These are phyloP conservation scores for Notolepis coatsorum DNA, from an alignment of 2,797 vertebrate species.

Conservation along the genomic window DNA sequence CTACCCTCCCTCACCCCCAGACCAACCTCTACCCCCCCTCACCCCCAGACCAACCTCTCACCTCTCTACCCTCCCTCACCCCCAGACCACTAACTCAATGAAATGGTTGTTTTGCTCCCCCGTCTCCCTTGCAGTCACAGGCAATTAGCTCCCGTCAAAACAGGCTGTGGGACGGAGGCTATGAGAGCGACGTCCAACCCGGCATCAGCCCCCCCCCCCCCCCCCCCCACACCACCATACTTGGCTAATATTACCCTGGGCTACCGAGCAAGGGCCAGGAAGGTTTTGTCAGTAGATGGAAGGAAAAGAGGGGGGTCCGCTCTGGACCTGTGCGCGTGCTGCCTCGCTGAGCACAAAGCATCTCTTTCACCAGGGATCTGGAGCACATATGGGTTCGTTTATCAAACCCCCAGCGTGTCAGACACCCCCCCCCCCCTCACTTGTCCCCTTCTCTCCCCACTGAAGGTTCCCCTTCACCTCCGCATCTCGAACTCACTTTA, in stretches of 20 bases:
- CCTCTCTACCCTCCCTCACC: constrained; percentile 5
- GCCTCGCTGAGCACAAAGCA: constrained; percentile 78
- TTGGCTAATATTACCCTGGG: constrained; percentile 69
- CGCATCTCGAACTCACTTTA: constrained; percentile 51
- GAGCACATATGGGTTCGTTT: constrained; percentile 81
- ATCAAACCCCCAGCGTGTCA: constrained; percentile 60
- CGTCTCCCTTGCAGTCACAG: constrained; percentile 71
- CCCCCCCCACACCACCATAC: constrained; percentile 8
- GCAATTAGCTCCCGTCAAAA: constrained; percentile 77
- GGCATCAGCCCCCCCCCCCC: constrained; percentile 23
- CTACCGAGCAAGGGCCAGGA: constrained; percentile 53
- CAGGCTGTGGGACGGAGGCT: constrained; percentile 54
- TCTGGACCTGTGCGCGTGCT: constrained; percentile 61
- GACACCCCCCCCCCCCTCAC: constrained; percentile 1
- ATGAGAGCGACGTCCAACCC: constrained; percentile 44
- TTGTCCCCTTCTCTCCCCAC: constrained; percentile 30
- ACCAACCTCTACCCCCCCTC: no score
- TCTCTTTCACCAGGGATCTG: constrained; percentile 79
- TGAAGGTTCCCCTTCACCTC: constrained; percentile 60
- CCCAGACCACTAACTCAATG: constrained; percentile 51
- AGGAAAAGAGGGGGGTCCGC: constrained; percentile 32
- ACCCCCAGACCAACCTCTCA: no score
- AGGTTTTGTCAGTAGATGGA: constrained; percentile 63
- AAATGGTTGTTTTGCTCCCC: constrained; percentile 56
- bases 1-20: no score